Conservation (phyloP, 2,113 vertebrate species). For the Pterocles orientalis region DNA sequence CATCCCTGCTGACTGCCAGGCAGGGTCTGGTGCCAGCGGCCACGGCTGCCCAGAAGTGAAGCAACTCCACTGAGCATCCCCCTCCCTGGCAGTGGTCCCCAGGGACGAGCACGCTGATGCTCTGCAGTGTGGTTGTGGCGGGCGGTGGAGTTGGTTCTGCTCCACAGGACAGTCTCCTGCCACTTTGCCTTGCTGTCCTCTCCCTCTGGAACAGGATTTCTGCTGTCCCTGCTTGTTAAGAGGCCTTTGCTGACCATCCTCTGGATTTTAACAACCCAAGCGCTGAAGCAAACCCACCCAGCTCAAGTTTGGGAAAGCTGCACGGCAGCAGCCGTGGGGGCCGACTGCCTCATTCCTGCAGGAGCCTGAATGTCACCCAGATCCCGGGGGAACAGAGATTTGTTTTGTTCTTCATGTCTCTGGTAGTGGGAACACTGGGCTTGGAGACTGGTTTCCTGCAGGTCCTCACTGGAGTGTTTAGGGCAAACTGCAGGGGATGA, state of each 20-base stretch:
- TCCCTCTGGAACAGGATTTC: background rate
- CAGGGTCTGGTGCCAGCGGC: background rate
- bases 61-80: background rate
- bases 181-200: background rate
- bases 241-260: background rate
- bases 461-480: background rate
- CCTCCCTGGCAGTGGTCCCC: background rate
- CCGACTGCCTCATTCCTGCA: background rate
- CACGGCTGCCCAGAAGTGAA: background rate
- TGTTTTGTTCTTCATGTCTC: background rate
- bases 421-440: background rate
- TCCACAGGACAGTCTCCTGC: background rate
- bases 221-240: background rate
- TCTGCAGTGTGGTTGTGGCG: accelerated
- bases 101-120: background rate
- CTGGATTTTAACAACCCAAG: background rate
- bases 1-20: background rate
- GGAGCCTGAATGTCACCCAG: background rate
- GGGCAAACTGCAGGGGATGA: background rate
- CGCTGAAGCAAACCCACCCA: background rate
- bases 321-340: accelerated
- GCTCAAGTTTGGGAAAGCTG: background rate
- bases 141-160: background rate
- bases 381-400: background rate
- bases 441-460: background rate